A percentile compares a stretch with the other conserved stretches of the same genome.
Evolutionary conservation across 2,888 invertebrate genomes (phyloP).

Genomic region (Oasisia sp.): DNA sequence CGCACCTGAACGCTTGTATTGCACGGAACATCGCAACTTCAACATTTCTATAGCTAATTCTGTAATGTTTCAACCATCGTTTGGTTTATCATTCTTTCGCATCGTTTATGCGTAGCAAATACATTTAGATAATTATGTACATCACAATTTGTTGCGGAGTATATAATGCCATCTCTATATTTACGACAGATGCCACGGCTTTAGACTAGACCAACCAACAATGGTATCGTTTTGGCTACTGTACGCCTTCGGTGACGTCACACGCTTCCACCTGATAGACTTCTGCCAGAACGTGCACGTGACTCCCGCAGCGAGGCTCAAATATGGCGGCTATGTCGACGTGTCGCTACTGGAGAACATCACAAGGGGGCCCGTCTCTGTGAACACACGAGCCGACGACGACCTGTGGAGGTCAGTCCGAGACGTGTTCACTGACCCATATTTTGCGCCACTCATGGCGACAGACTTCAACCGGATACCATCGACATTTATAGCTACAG

Average conservation of each 20-base stretch:
- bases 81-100: no score
- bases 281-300: background rate
- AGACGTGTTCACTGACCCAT: slow-evolving; percentile 50
- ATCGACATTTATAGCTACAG: slow-evolving; percentile 61
- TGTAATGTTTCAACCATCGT: no score
- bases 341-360: background rate
- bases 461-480: slow-evolving; percentile 54
- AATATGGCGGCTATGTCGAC: background rate
- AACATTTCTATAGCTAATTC: no score
- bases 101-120: no score
- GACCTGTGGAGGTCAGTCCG: slow-evolving; percentile 29
- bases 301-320: background rate
- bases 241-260: slow-evolving; percentile 32
- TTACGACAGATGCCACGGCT: background rate
- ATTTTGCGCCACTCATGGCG: slow-evolving; percentile 62
- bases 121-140: no score
- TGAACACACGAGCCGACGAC: background rate
- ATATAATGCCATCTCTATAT: background rate
- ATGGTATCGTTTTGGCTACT: slow-evolving; percentile 37
- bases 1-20: no score
- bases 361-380: background rate
- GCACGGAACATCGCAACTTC: no score
- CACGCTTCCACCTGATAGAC: background rate
- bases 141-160: background rate
- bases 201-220: background rate